Conservation (phyloP, 2,113 vertebrate species). For the Catharus bicknelli region DNA sequence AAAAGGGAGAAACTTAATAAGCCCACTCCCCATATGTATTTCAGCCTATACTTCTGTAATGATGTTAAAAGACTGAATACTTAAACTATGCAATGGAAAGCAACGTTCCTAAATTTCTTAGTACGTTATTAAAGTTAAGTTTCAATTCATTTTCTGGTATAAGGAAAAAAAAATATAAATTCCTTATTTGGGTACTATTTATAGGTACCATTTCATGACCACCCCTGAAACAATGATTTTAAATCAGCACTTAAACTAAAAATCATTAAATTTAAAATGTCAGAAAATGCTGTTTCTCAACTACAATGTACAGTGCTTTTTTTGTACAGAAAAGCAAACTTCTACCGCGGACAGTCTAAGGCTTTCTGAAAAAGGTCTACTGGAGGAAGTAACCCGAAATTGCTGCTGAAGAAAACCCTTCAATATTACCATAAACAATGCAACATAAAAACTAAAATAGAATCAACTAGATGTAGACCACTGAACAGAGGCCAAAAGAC, state of each 20-base stretch:
- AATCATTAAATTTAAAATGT: not conserved
- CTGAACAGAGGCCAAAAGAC: not conserved
- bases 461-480: not conserved
- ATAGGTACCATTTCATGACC: not conserved
- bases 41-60: not conserved
- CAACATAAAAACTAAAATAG: not conserved
- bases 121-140: not conserved
- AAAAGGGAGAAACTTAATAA: not conserved
- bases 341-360: not conserved
- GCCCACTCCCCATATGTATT: not conserved
- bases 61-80: not conserved
- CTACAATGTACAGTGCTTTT: rapidly evolving
- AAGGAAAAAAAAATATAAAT: not conserved
- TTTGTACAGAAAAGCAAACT: not conserved
- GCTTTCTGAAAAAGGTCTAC: not conserved
- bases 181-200: not conserved
- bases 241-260: not conserved
- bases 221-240: not conserved
- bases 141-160: not conserved
- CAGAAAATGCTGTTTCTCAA: not conserved
- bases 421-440: not conserved
- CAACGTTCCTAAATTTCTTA: not conserved
- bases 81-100: not conserved
- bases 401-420: not conserved
- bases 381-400: not conserved